These are phyloP conservation scores for Siniperca undulata DNA, from an alignment of 2,797 vertebrate genomes.

Conservation along the genomic window DNA sequence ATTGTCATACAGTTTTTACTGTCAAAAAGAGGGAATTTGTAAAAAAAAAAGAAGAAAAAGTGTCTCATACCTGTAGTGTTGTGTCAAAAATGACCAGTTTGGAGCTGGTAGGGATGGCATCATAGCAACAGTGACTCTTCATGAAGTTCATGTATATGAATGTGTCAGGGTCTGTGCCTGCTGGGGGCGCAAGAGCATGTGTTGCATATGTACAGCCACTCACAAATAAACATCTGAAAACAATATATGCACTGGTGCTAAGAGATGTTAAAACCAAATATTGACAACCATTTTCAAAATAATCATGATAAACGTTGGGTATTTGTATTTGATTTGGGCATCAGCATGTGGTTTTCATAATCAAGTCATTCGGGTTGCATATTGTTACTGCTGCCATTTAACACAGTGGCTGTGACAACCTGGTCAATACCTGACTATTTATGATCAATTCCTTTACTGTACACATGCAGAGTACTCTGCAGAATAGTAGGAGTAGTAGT, in stretches of 20 bases:
- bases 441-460: background rate
- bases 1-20: background rate
- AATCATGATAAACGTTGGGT: background rate
- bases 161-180: slow-evolving; percentile 77
- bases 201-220: slow-evolving; percentile 9
- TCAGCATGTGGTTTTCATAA: background rate
- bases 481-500: background rate
- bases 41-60: background rate
- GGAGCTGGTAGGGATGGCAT: slow-evolving; percentile 96
- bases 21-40: background rate
- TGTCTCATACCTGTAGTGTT: slow-evolving; percentile 87
- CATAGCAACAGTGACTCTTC: slow-evolving; percentile 94
- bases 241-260: background rate
- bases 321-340: background rate
- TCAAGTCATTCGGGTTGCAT: no score
- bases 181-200: slow-evolving; percentile 23
- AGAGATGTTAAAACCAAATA: background rate
- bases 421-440: background rate
- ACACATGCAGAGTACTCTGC: background rate
- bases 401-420: background rate
- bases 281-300: background rate
- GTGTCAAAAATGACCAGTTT: slow-evolving; percentile 96
- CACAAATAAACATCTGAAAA: slow-evolving; percentile 3
- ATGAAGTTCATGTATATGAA: slow-evolving; percentile 95
- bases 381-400: background rate